These are phyloP conservation scores for Eudorcas thomsonii DNA, from an alignment of 2,113 vertebrate species.

Conservation along the genomic window DNA sequence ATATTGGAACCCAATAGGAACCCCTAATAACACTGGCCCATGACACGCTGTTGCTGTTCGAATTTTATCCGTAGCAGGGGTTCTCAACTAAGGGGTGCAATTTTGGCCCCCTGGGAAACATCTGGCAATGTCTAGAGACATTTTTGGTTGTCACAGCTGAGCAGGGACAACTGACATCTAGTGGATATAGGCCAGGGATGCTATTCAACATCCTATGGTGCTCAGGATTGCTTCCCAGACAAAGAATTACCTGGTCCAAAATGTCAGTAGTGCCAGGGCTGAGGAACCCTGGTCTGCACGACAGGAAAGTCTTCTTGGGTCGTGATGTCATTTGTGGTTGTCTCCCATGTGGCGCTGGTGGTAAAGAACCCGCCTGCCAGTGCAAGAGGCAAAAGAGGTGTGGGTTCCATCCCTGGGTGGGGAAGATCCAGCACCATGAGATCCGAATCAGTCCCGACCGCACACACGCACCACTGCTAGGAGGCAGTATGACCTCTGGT, in stretches of 20 bases:
- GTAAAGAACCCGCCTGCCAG: background rate
- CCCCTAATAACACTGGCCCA: background rate
- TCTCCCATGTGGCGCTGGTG: background rate
- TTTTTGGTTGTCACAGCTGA: background rate
- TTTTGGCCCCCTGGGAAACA: background rate
- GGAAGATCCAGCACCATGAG: background rate
- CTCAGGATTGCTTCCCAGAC: background rate
- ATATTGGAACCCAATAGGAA: background rate
- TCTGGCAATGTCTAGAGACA: background rate
- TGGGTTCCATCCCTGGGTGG: background rate
- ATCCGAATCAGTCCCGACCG: accelerated
- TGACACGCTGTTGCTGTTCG: background rate
- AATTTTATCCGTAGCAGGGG: background rate
- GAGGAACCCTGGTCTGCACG: background rate
- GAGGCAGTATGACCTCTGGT: background rate
- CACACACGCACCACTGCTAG: background rate
- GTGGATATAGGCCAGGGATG: background rate
- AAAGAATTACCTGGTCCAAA: background rate
- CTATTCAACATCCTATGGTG: background rate
- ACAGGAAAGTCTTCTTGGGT: accelerated
- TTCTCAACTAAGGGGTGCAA: background rate
- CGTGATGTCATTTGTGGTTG: background rate
- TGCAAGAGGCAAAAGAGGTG: background rate
- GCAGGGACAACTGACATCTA: background rate
- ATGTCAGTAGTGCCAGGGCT: accelerated